Evolutionary conservation across 2,797 vertebrate species (phyloP).

Genomic region (Pyrocephalus nanus): DNA sequence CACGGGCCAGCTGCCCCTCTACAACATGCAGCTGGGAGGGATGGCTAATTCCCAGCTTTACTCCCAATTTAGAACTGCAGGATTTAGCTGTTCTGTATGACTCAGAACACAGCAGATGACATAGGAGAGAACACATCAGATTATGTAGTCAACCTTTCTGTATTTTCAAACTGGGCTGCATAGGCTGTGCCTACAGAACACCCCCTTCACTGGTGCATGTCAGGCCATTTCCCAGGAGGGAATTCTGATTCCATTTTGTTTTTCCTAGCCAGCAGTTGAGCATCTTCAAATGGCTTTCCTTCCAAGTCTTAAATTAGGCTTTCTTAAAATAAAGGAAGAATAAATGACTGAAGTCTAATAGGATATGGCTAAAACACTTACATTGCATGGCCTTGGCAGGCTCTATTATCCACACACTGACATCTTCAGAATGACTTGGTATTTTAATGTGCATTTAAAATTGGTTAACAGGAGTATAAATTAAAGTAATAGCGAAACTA

Average conservation of each 20-base stretch:
- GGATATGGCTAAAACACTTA: background rate
- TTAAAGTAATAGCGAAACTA: slow-evolving; percentile 34
- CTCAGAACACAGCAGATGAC: background rate
- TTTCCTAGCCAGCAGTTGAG: background rate
- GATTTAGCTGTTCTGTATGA: background rate
- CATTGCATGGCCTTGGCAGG: background rate
- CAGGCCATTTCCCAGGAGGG: background rate
- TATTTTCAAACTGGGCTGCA: background rate
- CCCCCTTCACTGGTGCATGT: background rate
- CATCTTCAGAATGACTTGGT: slow-evolving; percentile 5
- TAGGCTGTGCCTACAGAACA: background rate
- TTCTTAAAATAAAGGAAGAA: slow-evolving; percentile 10
- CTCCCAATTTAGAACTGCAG: background rate
- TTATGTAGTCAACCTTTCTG: background rate
- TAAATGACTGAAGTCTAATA: slow-evolving; percentile 14
- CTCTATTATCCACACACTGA: slow-evolving; percentile 17
- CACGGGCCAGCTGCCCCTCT: background rate
- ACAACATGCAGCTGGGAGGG: background rate
- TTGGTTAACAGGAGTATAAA: slow-evolving; percentile 49
- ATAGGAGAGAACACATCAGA: background rate
- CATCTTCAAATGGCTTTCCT: background rate
- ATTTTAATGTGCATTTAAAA: slow-evolving; percentile 50
- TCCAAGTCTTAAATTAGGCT: background rate
- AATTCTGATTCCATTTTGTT: background rate
- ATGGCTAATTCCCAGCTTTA: slow-evolving; percentile 28